These are phyloP conservation scores for Harpegnathos saltator DNA, from an alignment of 1,140 invertebrate species.

Conservation along the genomic window DNA sequence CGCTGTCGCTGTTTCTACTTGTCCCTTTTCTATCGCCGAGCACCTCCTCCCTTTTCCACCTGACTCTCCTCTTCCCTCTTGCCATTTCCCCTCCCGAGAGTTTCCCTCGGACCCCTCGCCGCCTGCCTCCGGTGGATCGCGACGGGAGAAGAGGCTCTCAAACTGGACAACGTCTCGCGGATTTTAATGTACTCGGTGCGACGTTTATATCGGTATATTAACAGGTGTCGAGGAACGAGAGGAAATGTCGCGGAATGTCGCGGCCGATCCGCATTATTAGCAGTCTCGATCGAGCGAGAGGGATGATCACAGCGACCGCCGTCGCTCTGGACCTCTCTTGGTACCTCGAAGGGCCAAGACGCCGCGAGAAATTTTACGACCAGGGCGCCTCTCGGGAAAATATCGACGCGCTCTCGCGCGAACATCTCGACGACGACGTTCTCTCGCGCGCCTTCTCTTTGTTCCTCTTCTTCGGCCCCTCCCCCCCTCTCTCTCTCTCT, in stretches of 20 bases:
- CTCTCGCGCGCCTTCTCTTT: conserved; percentile 8
- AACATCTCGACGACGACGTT: background rate
- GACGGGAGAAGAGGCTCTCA: background rate
- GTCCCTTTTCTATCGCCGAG: background rate
- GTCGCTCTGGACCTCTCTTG: too few species aligned
- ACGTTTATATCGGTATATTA: conserved; percentile 3
- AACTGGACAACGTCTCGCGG: background rate
- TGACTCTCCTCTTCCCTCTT: background rate
- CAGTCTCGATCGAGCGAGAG: too few species aligned
- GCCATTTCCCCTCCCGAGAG: background rate
- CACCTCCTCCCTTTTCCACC: background rate
- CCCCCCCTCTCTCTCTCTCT: conserved; percentile 13
- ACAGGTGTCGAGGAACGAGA: too few species aligned
- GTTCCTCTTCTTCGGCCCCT: conserved; percentile 7
- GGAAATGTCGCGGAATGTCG: too few species aligned
- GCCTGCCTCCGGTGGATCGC: background rate
- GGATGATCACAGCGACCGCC: too few species aligned
- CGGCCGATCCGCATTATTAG: too few species aligned
- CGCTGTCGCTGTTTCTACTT: background rate
- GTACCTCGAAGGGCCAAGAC: too few species aligned
- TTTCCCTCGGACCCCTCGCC: background rate
- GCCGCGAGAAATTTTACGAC: background rate
- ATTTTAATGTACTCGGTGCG: background rate
- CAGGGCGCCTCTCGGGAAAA: background rate
- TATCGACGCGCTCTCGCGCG: too few species aligned